These are phyloP conservation scores for Glaucidium brasilianum DNA, from an alignment of 2,113 vertebrate genomes.

Conservation along the genomic window DNA sequence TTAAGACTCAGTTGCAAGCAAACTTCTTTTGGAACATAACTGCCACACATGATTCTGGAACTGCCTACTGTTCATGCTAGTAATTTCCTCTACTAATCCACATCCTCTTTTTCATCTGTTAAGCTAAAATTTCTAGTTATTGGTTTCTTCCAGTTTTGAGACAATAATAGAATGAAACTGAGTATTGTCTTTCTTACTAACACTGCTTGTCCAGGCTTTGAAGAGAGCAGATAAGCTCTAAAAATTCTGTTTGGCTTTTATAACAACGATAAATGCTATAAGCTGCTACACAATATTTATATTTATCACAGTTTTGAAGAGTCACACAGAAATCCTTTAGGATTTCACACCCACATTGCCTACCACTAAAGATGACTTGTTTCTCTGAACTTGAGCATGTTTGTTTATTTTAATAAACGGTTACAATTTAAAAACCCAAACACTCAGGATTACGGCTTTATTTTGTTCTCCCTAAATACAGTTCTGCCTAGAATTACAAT, in stretches of 20 bases:
- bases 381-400: background rate
- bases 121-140: background rate
- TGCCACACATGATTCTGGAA: background rate
- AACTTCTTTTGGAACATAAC: background rate
- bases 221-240: background rate
- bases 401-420: background rate
- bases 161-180: background rate
- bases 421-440: background rate
- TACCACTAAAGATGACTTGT: background rate
- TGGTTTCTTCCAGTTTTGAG: background rate
- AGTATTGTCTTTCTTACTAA: background rate
- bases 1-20: background rate
- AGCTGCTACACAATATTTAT: background rate
- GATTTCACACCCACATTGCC: background rate
- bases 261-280: background rate
- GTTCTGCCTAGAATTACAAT: background rate
- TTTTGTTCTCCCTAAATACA: background rate
- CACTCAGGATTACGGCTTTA: background rate
- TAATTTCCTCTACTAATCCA: background rate
- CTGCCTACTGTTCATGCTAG: background rate
- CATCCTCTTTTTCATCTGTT: background rate
- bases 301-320: background rate
- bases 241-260: background rate
- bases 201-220: background rate
- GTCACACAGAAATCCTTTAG: background rate